Conservation (phyloP, 2,113 vertebrate species). For the Chloropsis hardwickii region DNA sequence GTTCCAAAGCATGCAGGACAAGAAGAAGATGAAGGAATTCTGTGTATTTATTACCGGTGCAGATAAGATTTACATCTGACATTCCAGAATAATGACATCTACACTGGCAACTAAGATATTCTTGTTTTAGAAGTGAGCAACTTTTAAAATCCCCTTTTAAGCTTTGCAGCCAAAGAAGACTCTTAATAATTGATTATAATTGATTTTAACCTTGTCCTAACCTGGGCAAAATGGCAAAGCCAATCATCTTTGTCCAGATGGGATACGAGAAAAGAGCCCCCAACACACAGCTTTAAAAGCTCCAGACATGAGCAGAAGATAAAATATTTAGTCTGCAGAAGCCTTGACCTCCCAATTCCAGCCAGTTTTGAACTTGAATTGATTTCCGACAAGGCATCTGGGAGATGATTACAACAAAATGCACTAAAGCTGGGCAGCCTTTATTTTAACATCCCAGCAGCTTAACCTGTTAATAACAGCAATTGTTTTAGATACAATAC, state of each 20-base stretch:
- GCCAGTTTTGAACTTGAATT: constrained; percentile 90
- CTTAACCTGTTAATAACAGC: constrained; percentile 84
- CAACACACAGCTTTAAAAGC: constrained; percentile 88
- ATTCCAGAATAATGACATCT: constrained; percentile 65
- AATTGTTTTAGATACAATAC: constrained; percentile 78
- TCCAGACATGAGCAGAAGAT: constrained; percentile 88
- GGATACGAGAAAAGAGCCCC: constrained; percentile 78
- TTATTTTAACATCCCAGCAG: constrained; percentile 83
- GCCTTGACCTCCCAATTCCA: constrained; percentile 89
- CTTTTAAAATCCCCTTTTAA: constrained; percentile 75
- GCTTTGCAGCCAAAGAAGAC: constrained; percentile 77
- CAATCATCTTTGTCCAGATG: constrained; percentile 82
- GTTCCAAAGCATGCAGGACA: constrained; percentile 15
- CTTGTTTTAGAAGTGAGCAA: constrained; percentile 67
- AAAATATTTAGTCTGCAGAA: constrained; percentile 94
- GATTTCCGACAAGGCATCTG: constrained; percentile 95
- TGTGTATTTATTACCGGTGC: constrained; percentile 24
- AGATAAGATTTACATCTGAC: constrained; percentile 68
- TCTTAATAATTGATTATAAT: constrained; percentile 96
- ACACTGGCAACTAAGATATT: constrained; percentile 55
- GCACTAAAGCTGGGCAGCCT: constrained; percentile 87
- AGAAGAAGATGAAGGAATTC: constrained; percentile 30
- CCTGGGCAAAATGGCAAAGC: constrained; percentile 82
- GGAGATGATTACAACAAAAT: constrained; percentile 96
- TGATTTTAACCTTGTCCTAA: constrained; percentile 91